Base-by-base conservation (phyloP, 2,888 invertebrate species). In the Archaeoteleia sp. region DNA sequence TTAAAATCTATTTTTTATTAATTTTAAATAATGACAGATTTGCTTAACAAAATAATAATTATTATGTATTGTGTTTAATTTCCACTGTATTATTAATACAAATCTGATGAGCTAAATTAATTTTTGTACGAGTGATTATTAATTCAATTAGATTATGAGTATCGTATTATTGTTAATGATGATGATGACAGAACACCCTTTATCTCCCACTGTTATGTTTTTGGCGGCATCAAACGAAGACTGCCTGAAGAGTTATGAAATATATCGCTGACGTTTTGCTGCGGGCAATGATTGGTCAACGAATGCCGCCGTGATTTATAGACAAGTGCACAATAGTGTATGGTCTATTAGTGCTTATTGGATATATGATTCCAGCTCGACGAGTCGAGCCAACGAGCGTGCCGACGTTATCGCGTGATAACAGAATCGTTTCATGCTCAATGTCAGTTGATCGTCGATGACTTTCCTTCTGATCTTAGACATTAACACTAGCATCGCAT, bases 221-320 rank as follows among this genome's bases (percentile, higher is more conserved):
- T n/a, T n/a, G n/a, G 35, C 2, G 5, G n/a, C 27, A 14, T 15
- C 30, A 46, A 12, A 35, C 54, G 15, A 62, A 54, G 42, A 46
- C 54, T n/a, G n/a, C n/a, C n/a, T n/a, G n/a, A n/a, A 42, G 40
- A 49, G 51, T 65, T 49, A 65, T 51, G 51, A 65, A n/a, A n/a
- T n/a, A 39, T 65, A 49, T 65, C 61, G 65, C 35, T 65, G 70
- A 70, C 62, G 69, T n/a, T 62, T 68, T 70, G 62, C 63, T 67
- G 55, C 48, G 68, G 42, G 53, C 55, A 70, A 73, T 72, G 71
- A 77, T 73, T 74, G 69, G 71, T 74, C 75, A 74, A 75, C 73
- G 74, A 78, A 74, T 72, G 73, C 60, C 62, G 49, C 39, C 51
- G 63, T 75, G 76, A 77, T 75, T 77, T 72, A 77, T 75, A 70